Percentiles rank a stretch among this genome's conserved stretches.
These are phyloP conservation scores for Pangasius macronema DNA, from an alignment of 2,797 vertebrate genomes.

Conservation along the genomic window DNA sequence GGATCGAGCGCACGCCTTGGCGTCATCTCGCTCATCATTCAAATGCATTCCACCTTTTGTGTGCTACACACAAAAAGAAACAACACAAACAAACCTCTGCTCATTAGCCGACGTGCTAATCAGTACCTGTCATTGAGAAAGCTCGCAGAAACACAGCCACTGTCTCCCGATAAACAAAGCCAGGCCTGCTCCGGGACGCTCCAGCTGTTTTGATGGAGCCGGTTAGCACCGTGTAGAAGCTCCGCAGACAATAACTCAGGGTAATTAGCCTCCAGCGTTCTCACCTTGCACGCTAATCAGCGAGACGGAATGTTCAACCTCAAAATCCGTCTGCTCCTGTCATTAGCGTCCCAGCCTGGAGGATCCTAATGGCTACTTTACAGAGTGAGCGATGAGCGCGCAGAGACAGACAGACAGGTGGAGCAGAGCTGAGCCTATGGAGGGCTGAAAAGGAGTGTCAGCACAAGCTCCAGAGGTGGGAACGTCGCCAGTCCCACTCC, in stretches of 20 bases:
- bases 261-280: conserved; percentile 66
- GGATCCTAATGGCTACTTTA: conserved; percentile 50
- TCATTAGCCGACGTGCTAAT: conserved; percentile 74
- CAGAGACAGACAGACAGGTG: conserved; percentile 23
- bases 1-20: conserved; percentile 59
- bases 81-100: conserved; percentile 70
- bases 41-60: conserved; percentile 74
- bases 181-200: conserved; percentile 25
- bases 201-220: conserved; percentile 48
- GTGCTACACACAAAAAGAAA: conserved; percentile 13
- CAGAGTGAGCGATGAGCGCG: conserved; percentile 42
- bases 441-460: neutral
- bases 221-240: conserved; percentile 50
- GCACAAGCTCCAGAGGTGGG: neutral
- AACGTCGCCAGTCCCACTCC: neutral
- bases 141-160: conserved; percentile 60
- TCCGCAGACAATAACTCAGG: conserved; percentile 55
- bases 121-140: conserved; percentile 73
- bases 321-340: conserved; percentile 50
- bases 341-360: conserved; percentile 47
- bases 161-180: conserved; percentile 51
- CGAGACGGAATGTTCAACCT: conserved; percentile 47
- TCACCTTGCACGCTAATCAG: conserved; percentile 54
- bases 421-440: neutral
- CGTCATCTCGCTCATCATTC: conserved; percentile 70